A percentile compares a stretch with the other conserved stretches of the same genome.
These are phyloP conservation scores for Spialia ferax DNA, from an alignment of 2,888 invertebrate species.

Conservation along the genomic window DNA sequence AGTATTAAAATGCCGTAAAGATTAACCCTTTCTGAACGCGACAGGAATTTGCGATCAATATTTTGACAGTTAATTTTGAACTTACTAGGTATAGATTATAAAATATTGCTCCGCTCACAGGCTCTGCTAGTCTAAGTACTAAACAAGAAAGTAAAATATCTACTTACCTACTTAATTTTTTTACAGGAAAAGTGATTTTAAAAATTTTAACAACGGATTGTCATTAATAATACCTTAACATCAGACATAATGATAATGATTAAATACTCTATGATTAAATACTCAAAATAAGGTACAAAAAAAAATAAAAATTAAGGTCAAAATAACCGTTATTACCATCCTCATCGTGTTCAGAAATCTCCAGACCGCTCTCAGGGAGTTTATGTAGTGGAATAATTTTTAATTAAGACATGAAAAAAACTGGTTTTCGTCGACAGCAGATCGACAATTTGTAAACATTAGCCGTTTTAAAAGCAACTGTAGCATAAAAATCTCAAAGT, in stretches of 20 bases:
- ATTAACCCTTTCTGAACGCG: constrained; percentile 41
- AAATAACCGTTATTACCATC: constrained; percentile 27
- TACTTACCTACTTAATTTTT: too few relatives aligned
- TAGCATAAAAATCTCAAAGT: constrained; percentile 66
- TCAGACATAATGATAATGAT: too few relatives aligned
- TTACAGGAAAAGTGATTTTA: too few relatives aligned
- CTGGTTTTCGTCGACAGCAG: constrained; percentile 53
- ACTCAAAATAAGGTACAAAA: too few relatives aligned
- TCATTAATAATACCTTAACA: too few relatives aligned
- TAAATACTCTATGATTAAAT: too few relatives aligned
- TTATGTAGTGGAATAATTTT: constrained; percentile 62
- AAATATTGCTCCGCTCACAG: too few relatives aligned
- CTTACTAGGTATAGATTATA: background rate
- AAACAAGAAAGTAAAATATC: too few relatives aligned
- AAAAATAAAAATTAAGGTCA: constrained; percentile 4
- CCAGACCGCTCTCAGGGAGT: constrained; percentile 48
- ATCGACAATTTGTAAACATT: constrained; percentile 70
- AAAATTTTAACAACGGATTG: too few relatives aligned
- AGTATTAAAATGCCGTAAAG: constrained; percentile 54
- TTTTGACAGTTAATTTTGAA: background rate
- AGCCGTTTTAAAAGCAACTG: constrained; percentile 66
- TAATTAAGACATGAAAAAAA: constrained; percentile 59
- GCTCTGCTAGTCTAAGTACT: too few relatives aligned
- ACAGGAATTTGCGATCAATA: background rate
- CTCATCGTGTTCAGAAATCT: constrained; percentile 13